Conservation (phyloP, 2,888 invertebrate species). For the Dastarcus helophoroides region DNA sequence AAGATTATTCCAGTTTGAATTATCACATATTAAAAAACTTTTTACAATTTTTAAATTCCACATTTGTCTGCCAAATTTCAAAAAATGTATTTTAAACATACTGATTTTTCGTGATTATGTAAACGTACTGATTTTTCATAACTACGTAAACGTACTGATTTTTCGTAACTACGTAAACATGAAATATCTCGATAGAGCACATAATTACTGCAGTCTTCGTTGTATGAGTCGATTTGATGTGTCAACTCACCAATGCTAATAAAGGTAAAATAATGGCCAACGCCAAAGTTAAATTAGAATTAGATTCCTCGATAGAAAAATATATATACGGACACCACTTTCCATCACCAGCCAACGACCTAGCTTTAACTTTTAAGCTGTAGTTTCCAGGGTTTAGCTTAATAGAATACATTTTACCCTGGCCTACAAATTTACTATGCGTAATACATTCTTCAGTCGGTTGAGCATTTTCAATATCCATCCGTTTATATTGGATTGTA, state of each 20-base stretch:
- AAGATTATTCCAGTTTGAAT: no score
- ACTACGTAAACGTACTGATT: no score
- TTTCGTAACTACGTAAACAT: no score
- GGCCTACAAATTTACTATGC: slow-evolving; percentile 45
- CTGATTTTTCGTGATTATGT: no score
- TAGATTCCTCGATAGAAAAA: slow-evolving; percentile 48
- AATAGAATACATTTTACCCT: slow-evolving; percentile 41
- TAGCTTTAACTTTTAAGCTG: slow-evolving; percentile 63
- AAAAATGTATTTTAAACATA: no score
- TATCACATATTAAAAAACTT: no score
- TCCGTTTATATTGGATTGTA: slow-evolving; percentile 60
- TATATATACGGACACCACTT: slow-evolving; percentile 45
- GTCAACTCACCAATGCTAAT: slow-evolving; percentile 7
- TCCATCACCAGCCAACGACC: slow-evolving; percentile 66
- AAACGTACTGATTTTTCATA: no score
- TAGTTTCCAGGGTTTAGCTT: slow-evolving; percentile 69
- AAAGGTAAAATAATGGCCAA: slow-evolving; percentile 8
- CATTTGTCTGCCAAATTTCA: no score
- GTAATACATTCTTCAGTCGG: slow-evolving; percentile 56
- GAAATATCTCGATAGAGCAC: no score
- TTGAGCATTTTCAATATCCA: slow-evolving; percentile 53
- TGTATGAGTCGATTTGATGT: no score
- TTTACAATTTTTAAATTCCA: no score
- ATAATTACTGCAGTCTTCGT: no score
- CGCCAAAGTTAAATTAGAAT: slow-evolving; percentile 4